Percentiles rank a stretch among this genome's conserved stretches.
Conservation (phyloP, 35 echinoderm and acorn worm genomes). For the Heliocidaris erythrogramma region DNA sequence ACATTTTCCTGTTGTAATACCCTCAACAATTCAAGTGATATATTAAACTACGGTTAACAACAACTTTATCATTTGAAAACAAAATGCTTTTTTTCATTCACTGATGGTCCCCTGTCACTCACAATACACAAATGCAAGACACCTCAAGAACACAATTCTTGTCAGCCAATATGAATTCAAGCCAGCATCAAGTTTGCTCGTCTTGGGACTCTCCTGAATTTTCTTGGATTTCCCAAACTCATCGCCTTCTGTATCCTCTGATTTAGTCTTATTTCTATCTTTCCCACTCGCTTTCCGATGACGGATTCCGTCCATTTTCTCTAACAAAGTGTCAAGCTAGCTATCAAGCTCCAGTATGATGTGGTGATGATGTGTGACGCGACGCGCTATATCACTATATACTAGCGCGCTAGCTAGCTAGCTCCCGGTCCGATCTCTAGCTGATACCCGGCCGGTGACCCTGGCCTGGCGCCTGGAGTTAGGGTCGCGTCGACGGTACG, state of each 20-base stretch:
- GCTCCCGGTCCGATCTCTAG: no score
- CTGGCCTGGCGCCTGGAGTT: no score
- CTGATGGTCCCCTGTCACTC: not conserved
- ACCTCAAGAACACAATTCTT: conserved; percentile 78
- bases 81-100: not conserved
- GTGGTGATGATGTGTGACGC: no score
- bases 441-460: no score
- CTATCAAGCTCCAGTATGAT: no score
- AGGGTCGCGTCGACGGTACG: no score
- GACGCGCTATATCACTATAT: no score
- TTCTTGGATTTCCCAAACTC: not conserved
- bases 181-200: not conserved
- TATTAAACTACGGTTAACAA: not conserved
- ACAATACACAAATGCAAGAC: conserved; percentile 87
- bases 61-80: no score
- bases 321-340: not conserved
- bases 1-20: not conserved
- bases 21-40: not conserved
- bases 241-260: not conserved
- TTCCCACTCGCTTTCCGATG: not conserved
- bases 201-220: not conserved
- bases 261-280: not conserved
- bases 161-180: conserved; percentile 81
- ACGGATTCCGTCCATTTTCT: conserved; percentile 23
- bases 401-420: no score